phyloP scores from a whole-genome alignment of 1,140 invertebrate genomes.

The Papilio glaucus region DNA sequence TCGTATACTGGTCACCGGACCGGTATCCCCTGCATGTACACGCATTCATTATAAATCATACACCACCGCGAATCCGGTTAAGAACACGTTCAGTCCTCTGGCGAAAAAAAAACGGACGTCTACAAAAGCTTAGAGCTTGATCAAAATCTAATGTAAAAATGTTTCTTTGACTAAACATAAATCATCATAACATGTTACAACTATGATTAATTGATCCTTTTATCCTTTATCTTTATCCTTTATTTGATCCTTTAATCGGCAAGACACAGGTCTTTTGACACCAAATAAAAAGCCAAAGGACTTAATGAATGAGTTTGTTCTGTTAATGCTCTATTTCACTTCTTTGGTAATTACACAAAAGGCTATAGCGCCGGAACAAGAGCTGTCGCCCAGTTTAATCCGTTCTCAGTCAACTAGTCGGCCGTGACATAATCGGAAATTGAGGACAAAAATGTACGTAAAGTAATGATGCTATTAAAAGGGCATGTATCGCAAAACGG shows the following conservation, averaged over 20 bases:
- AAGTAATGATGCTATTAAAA: neutral
- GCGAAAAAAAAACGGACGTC: too few relatives aligned
- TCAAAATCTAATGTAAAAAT: too few relatives aligned
- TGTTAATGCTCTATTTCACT: neutral
- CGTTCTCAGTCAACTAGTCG: neutral
- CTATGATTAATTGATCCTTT: neutral
- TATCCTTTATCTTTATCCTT: too few relatives aligned
- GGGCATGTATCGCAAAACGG: neutral
- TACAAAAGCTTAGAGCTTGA: too few relatives aligned
- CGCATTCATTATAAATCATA: too few relatives aligned
- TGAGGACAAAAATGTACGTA: constrained; percentile 6
- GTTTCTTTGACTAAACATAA: too few relatives aligned
- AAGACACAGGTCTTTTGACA: neutral
- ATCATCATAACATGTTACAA: neutral
- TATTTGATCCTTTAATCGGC: too few relatives aligned
- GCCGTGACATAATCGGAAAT: neutral
- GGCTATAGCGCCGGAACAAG: neutral
- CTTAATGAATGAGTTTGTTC: neutral
- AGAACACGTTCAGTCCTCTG: too few relatives aligned
- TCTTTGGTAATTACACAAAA: neutral
- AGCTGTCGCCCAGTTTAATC: neutral
- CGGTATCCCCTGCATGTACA: too few relatives aligned
- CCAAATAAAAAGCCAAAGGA: neutral
- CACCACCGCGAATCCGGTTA: too few relatives aligned
- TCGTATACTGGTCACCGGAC: too few relatives aligned